These are phyloP conservation scores for Caenorhabditis sp. DNA, from an alignment of 2,888 invertebrate species.

Conservation along the genomic window DNA sequence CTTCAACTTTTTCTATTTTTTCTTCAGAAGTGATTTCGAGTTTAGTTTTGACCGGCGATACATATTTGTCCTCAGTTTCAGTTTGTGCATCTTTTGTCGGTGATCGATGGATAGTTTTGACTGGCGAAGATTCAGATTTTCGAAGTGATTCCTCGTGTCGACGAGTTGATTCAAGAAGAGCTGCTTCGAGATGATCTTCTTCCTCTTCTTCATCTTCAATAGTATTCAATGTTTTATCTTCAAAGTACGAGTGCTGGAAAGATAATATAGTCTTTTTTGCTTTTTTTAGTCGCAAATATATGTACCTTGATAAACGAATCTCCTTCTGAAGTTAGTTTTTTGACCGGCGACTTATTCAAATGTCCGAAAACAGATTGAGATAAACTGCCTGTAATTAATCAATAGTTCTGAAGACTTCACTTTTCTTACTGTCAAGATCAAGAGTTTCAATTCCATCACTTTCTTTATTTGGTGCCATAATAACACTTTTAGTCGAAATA, in stretches of 20 bases:
- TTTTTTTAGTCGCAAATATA: too few species aligned
- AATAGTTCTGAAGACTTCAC: too few species aligned
- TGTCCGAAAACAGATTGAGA: neutral
- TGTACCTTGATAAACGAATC: neutral
- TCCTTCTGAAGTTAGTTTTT: neutral
- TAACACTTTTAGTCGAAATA: constrained; percentile 22
- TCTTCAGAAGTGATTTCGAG: neutral
- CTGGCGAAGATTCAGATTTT: neutral
- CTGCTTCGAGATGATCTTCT: constrained; percentile 27
- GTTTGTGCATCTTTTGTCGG: constrained; percentile 2
- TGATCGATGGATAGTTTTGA: neutral
- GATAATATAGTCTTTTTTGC: too few species aligned
- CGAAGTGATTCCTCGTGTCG: constrained; percentile 4
- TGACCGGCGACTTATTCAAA: neutral
- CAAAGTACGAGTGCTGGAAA: neutral
- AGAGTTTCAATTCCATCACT: neutral
- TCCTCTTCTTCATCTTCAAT: constrained; percentile 19
- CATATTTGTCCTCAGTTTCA: neutral
- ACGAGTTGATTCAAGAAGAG: constrained; percentile 19
- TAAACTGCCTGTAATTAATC: neutral
- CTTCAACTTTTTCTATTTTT: neutral
- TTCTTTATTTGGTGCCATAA: constrained; percentile 16
- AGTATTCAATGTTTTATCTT: neutral
- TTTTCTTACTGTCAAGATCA: too few species aligned
- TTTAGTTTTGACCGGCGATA: neutral